Percentiles rank a stretch among this genome's conserved stretches.
Conservation (phyloP, 2,797 vertebrate species). For the Serranus cabrilla region DNA sequence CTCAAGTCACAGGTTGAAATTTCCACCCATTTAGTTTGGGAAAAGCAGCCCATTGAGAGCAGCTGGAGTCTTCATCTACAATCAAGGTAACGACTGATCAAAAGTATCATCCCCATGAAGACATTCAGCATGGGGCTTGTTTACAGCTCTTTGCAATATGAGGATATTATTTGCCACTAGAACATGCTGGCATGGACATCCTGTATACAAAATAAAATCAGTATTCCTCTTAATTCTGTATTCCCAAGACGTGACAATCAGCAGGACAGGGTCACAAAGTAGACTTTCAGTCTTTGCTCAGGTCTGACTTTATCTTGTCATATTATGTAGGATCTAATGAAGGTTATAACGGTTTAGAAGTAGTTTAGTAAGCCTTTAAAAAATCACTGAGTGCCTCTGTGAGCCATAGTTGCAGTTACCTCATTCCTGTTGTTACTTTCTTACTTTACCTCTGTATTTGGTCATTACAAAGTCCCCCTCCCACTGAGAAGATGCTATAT, state of each 20-base stretch:
- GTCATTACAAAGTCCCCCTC: slow-evolving; percentile 37
- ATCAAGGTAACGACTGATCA: background rate
- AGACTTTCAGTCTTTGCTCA: background rate
- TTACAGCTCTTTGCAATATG: background rate
- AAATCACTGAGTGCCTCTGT: background rate
- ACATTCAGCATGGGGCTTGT: background rate
- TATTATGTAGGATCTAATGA: slow-evolving; percentile 19
- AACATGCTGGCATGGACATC: background rate
- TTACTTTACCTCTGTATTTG: slow-evolving; percentile 27
- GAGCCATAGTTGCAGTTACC: background rate
- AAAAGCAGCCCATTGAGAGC: background rate
- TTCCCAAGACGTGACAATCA: background rate
- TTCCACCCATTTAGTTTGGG: background rate
- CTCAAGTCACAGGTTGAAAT: background rate
- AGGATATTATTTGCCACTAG: background rate
- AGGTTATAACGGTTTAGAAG: background rate
- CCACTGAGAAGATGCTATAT: slow-evolving; percentile 48
- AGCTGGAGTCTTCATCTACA: background rate
- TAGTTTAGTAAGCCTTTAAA: background rate
- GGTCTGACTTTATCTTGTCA: background rate
- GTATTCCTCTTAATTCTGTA: background rate
- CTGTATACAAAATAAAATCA: background rate
- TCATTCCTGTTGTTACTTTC: slow-evolving; percentile 21
- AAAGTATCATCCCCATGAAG: background rate
- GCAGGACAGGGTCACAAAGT: background rate